Evolutionary conservation across 2,888 invertebrate genomes (phyloP), one percentile per base, ranked within the genome.

Genomic region (Nomada ruficornis): DNA sequence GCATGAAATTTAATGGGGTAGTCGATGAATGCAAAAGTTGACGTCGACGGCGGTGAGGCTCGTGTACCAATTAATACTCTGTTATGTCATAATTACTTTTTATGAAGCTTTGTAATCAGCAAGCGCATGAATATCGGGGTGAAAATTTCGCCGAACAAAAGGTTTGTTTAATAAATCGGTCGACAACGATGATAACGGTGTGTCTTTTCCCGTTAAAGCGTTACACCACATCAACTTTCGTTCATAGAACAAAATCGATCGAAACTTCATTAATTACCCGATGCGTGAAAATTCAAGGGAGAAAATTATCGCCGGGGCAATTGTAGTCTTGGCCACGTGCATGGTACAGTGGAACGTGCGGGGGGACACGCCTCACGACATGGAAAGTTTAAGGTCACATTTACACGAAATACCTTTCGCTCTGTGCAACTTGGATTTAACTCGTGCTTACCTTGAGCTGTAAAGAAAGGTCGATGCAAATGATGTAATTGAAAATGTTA

Each of bases 311-410:
- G 47, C 3, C 4, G 44, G 18, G 9, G 36, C 36, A 77, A 78
- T 82, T 75, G 42, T 55, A 70, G 75, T 79, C 59, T 64, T 47
- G 57, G n/a, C 64, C 76, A 84, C 84, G 82, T 86, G 86, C 73
- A 54, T 62, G 75, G 29, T 70, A 73, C 71, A 78, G 62, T 18
- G 60, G 68, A 82, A 50, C 71, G 54, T 69, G 80, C 74, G 36
- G 64, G 55, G 67, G 65, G 70, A 80, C 82, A 86, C 76, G 81
- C 80, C 79, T 83, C 52, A 60, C 57, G 81, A 67, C 78, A 67
- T 50, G 80, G 76, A 88, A 85, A 88, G 88, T 88, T 88, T 88
- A 88, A 88, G 88, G 85, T 88, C 84, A 74, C 72, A 70, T 85
- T 85, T 80, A 82, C 82, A 87, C 82, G 82, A 87, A 88, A 86